Conservation (phyloP, 2,797 vertebrate genomes). For the Simalia tracyae region DNA sequence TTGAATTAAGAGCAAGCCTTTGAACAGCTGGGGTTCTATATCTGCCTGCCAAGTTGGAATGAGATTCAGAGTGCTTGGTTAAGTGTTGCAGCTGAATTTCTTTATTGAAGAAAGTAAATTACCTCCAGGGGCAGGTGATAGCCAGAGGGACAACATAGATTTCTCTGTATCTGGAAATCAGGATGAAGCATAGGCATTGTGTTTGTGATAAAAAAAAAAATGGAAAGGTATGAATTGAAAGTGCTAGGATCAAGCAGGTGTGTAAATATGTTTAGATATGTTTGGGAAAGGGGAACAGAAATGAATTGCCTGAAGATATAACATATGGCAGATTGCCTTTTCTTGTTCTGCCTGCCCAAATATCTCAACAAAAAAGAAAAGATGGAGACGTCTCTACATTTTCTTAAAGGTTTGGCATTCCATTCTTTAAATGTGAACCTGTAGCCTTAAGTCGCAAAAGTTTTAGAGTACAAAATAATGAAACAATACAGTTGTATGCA, state of each 20-base stretch:
- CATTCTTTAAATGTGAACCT: too few species aligned
- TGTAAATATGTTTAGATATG: background rate
- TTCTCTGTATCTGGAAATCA: background rate
- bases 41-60: background rate
- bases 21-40: background rate
- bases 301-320: background rate
- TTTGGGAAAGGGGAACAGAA: background rate
- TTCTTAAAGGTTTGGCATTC: too few species aligned
- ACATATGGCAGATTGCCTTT: background rate
- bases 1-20: constrained; percentile 21
- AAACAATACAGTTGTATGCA: too few species aligned
- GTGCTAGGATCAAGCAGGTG: background rate
- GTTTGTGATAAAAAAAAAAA: constrained; percentile 17
- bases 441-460: too few species aligned
- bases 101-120: constrained; percentile 10
- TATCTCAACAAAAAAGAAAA: background rate
- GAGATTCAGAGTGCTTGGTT: background rate
- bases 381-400: too few species aligned
- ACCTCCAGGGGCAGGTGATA: background rate
- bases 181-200: background rate
- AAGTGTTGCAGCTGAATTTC: constrained; percentile 28
- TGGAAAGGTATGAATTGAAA: constrained; percentile 24
- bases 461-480: too few species aligned
- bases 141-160: background rate
- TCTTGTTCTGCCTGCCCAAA: background rate